A percentile compares a stretch with the other conserved stretches of the same genome.
These are phyloP conservation scores for Athene cunicularia DNA, from an alignment of 2,113 vertebrate genomes.

Conservation along the genomic window DNA sequence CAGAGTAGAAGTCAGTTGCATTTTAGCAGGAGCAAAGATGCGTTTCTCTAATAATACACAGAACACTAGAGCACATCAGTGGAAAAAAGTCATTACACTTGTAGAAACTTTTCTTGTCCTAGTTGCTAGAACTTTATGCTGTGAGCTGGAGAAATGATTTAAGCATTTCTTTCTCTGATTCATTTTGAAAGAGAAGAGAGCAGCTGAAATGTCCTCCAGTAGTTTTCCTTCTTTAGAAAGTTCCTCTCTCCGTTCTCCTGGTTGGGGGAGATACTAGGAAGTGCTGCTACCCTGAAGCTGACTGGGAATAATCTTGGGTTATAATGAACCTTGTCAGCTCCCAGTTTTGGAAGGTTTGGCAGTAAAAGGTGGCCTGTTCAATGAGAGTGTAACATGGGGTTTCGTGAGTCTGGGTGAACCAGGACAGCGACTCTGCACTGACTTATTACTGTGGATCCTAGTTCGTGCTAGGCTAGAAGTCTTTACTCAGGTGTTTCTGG, in stretches of 20 bases:
- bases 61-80: not conserved
- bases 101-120: not conserved
- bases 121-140: not conserved
- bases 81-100: too few relatives aligned
- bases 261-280: not conserved
- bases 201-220: not conserved
- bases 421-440: not conserved
- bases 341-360: not conserved
- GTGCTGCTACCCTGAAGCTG: not conserved
- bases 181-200: not conserved
- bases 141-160: not conserved
- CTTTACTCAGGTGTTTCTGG: not conserved
- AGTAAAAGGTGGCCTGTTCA: not conserved
- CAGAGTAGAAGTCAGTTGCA: not conserved
- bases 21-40: not conserved
- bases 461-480: not conserved
- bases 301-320: not conserved
- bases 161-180: not conserved
- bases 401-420: not conserved
- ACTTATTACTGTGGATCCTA: not conserved
- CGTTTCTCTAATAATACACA: not conserved
- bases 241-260: not conserved
- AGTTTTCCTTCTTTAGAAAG: not conserved
- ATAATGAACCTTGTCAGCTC: rapidly evolving
- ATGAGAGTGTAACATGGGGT: not conserved